Conservation (phyloP, 2,797 vertebrate genomes). For the Synanceia verrucosa region DNA sequence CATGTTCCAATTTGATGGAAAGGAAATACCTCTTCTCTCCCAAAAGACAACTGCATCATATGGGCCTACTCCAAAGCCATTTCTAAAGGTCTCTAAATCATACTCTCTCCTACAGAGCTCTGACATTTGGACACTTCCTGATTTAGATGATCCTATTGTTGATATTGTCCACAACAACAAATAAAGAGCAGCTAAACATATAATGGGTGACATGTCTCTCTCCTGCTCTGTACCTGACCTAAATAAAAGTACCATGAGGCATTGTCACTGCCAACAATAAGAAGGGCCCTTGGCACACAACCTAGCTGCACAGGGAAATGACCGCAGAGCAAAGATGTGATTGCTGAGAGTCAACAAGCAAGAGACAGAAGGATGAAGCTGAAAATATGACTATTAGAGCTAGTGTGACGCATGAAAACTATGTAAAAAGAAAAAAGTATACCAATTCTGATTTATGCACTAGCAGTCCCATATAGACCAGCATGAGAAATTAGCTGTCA, state of each 20-base stretch:
- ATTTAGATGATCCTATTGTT: conserved; percentile 52
- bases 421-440: conserved; percentile 2
- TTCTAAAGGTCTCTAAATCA: conserved; percentile 53
- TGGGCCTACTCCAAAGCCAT: conserved; percentile 23
- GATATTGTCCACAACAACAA: conserved; percentile 42
- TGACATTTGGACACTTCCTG: conserved; percentile 33
- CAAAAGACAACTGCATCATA: conserved; percentile 45
- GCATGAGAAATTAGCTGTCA: conserved; percentile 67
- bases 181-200: conserved; percentile 45
- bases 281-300: conserved; percentile 44
- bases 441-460: conserved; percentile 48
- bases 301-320: conserved; percentile 33
- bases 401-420: conserved; percentile 3
- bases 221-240: conserved; percentile 61
- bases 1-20: conserved; percentile 26
- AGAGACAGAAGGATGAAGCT: conserved; percentile 1
- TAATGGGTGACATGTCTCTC: conserved; percentile 53
- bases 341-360: conserved; percentile 12
- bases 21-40: conserved; percentile 47
- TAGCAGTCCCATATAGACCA: conserved; percentile 37
- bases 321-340: not conserved
- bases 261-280: conserved; percentile 47
- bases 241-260: conserved; percentile 58
- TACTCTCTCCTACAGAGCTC: conserved; percentile 26
- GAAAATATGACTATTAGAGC: conserved; percentile 29